Evolutionary conservation across 2,797 vertebrate species (phyloP).

Genomic region (Brotula barbata): DNA sequence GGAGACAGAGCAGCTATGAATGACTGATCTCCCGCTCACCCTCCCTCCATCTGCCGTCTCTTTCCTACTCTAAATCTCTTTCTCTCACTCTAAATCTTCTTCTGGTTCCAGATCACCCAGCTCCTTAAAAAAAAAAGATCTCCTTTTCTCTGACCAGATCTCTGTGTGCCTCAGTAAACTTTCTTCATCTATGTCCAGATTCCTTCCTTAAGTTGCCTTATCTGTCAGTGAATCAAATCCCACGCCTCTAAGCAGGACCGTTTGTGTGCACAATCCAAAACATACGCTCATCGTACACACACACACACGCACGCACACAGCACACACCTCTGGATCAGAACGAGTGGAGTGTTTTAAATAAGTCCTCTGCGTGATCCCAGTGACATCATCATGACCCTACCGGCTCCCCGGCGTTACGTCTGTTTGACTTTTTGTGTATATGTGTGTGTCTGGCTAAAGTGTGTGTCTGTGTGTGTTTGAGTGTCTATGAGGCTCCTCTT

Average conservation of each 20-base stretch:
- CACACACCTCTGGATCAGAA: slow-evolving; percentile 11
- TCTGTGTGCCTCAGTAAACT: not conserved
- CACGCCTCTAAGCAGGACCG: slow-evolving; percentile 2
- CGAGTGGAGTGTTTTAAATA: slow-evolving; percentile 26
- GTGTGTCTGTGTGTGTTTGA: slow-evolving; percentile 10
- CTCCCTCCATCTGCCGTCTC: slow-evolving; percentile 18
- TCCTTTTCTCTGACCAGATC: not conserved
- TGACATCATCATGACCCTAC: slow-evolving; percentile 48
- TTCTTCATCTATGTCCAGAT: not conserved
- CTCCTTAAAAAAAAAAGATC: too few relatives aligned
- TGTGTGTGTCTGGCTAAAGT: slow-evolving; percentile 6
- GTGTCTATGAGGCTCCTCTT: slow-evolving; percentile 9
- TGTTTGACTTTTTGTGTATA: slow-evolving; percentile 3
- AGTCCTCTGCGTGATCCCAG: slow-evolving; percentile 10
- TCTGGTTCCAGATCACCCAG: not conserved
- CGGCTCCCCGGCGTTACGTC: slow-evolving; percentile 21
- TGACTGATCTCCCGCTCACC: slow-evolving; percentile 66
- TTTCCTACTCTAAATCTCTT: slow-evolving; percentile 17
- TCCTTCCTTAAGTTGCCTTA: not conserved
- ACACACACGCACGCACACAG: slow-evolving; percentile 4
- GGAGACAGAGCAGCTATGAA: slow-evolving; percentile 70
- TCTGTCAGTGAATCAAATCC: not conserved
- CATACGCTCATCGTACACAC: slow-evolving; percentile 21
- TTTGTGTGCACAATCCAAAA: slow-evolving; percentile 3
- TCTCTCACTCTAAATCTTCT: slow-evolving; percentile 29